Base-by-base conservation (phyloP, 1,140 invertebrate species). In the Drosophila pallidifrons region DNA sequence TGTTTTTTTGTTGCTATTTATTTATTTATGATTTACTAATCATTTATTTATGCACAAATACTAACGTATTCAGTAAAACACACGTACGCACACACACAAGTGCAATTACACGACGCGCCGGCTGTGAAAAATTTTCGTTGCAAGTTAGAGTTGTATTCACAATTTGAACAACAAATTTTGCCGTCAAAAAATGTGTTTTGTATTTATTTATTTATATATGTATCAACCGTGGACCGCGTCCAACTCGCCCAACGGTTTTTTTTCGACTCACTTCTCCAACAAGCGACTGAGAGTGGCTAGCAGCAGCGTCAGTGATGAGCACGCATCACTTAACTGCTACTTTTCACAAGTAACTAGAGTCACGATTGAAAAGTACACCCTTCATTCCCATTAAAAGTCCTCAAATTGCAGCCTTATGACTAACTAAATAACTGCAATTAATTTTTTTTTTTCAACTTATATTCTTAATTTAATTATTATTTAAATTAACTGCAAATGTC, bases 1-100 rank as follows among this genome's bases (percentile, higher is more conserved):
- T 72, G 68, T 78, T 63, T 57, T 38, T 25, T 58, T 38, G 43
- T 52, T 68, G 59, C 54, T 25, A 25, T 63, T 60, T 70, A 52
- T 60, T 54, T 57, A 65, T 71, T 71, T 38, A 71, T 71, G 35
- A 71, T 71, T 75, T 55, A 77, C 63, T 80, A 78, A 75, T 80
- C 75, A 88, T 87, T 88, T 80, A 83, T 80, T 87, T 54, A 70
- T 69, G 52, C 59, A 72, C 73, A 79, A 78, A 66, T 47, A 64
- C 71, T n/a, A 30, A 57, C 46, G 35, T 47, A 58, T 54, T 38
- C 45, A 20, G 58, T 7, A 43, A 65, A 32, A 57, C 41, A 67
- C 57, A 43, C 43, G 30, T 45, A 52, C 25, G 58, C 55, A 70
- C 60, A 61, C 55, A 65, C 28, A 79, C 59, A 49, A 74, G 13